Percentiles rank a stretch among this genome's conserved stretches.
phyloP scores from a whole-genome alignment of 2,113 vertebrate genomes.

The Varanus salvator region DNA sequence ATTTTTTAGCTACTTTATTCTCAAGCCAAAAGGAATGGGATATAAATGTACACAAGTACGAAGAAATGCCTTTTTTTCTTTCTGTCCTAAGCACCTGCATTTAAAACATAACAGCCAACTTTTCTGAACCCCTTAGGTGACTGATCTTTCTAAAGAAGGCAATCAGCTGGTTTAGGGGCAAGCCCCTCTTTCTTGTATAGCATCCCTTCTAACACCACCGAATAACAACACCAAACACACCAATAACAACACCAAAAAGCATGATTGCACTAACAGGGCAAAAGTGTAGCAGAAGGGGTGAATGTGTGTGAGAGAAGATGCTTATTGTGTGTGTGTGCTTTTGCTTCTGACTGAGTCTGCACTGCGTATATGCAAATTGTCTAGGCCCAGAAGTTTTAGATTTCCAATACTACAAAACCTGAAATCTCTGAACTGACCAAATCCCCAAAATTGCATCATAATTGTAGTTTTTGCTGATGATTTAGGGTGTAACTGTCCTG shows the following conservation, averaged over 20 bases:
- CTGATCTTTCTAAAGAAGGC: neutral
- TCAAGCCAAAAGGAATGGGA: neutral
- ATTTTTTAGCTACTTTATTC: neutral
- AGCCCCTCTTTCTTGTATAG: neutral
- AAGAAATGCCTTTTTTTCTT: neutral
- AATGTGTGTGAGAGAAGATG: no score
- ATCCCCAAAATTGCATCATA: neutral
- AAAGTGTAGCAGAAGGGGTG: no score
- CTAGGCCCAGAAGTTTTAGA: neutral
- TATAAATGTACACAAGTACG: neutral
- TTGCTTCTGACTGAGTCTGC: neutral
- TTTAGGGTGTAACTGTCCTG: neutral
- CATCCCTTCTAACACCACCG: neutral
- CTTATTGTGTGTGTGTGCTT: neutral
- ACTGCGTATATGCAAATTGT: neutral
- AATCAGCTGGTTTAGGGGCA: neutral
- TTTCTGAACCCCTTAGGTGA: neutral
- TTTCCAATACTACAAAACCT: neutral
- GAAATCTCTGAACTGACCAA: no score
- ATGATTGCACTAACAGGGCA: neutral
- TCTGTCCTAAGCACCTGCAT: neutral
- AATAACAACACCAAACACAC: neutral
- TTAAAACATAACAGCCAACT: neutral
- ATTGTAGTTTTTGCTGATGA: neutral
- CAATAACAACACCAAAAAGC: neutral